Base-by-base conservation (phyloP, 1,140 invertebrate species). In the Lasioglossum baleicum region DNA sequence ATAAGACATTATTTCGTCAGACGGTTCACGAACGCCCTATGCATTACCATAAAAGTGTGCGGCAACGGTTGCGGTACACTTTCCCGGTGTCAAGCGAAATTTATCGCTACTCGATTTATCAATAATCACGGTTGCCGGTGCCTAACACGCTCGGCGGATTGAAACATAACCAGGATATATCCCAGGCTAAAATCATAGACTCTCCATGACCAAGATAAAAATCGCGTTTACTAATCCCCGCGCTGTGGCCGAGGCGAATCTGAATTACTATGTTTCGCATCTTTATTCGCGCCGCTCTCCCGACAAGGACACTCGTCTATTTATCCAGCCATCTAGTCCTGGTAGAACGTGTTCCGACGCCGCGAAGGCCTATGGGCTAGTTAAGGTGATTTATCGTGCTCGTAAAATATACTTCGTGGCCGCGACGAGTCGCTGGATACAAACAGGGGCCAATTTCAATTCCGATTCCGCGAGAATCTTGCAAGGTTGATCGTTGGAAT, bases 301-400 rank as follows among this genome's bases (percentile, higher is more conserved):
- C 22, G 26, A 51, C 83, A 85, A 85, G 83, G 78, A 84, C 73
- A 74, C 61, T 26, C 69, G 53, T 81, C 61, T 80, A 53, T 84
- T 81, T 81, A 81, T 84, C 64, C 82, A 48, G 17, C 56, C 74
- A 77, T 63, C 72, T 81, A 76, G 78, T 81, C 82, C 82, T 73
- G 77, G 78, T 53, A 64, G 73, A 83, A 84, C 83, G 61, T 81
- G 82, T 85, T 84, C 74, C 67, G 84, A 1, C 44, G 10, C 60
- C 67, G 67, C 51, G 73, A 74, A 81, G 70, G 69, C 56, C 44
- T 81, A 81, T 70, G 60, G 65, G 44, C 42, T 74, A 67, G 70
- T 79, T 81, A 74, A 44, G n/a, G 58, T 84, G 71, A 86, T 86
- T 86, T 85, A 86, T 82, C 35, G 56, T 61, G 31, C 22, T 20